phyloP scores from a whole-genome alignment of 53 echinoderm and acorn worm species.

The Stichopus horrens region DNA sequence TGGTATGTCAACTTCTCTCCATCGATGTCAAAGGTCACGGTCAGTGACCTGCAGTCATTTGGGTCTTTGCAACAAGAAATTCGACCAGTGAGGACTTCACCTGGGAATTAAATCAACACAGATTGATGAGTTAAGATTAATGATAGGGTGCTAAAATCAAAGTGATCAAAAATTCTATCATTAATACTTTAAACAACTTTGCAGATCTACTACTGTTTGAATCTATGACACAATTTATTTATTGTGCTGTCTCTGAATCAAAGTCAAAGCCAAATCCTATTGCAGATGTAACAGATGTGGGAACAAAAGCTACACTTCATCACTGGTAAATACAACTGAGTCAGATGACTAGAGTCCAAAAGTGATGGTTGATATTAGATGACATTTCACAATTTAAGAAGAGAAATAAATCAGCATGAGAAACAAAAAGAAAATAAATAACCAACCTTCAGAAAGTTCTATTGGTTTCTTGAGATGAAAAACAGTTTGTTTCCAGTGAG shows the following conservation, averaged over 20 bases:
- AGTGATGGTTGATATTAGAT: too few species aligned
- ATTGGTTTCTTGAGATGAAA: slow-evolving; percentile 54
- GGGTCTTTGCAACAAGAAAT: slow-evolving; percentile 78
- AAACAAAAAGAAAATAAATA: not conserved
- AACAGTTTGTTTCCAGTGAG: slow-evolving; percentile 97
- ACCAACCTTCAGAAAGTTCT: slow-evolving; percentile 28
- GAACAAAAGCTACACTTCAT: too few species aligned
- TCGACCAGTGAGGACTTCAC: slow-evolving; percentile 68
- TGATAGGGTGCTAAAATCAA: not conserved
- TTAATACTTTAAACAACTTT: not conserved
- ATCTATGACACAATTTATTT: not conserved
- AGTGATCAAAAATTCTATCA: not conserved
- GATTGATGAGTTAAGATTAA: too few species aligned
- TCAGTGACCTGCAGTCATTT: slow-evolving; percentile 71
- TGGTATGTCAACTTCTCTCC: slow-evolving; percentile 75
- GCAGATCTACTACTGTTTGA: not conserved
- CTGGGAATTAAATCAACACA: slow-evolving; percentile 33
- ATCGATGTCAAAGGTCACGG: slow-evolving; percentile 77
- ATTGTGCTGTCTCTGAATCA: not conserved
- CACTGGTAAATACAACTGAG: too few species aligned
- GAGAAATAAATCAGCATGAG: too few species aligned
- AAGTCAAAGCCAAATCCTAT: not conserved
- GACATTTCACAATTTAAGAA: too few species aligned
- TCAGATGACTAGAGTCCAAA: too few species aligned
- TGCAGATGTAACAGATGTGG: too few species aligned